Conservation (phyloP, 2,797 vertebrate genomes). For the Pangasius mekongensis region DNA sequence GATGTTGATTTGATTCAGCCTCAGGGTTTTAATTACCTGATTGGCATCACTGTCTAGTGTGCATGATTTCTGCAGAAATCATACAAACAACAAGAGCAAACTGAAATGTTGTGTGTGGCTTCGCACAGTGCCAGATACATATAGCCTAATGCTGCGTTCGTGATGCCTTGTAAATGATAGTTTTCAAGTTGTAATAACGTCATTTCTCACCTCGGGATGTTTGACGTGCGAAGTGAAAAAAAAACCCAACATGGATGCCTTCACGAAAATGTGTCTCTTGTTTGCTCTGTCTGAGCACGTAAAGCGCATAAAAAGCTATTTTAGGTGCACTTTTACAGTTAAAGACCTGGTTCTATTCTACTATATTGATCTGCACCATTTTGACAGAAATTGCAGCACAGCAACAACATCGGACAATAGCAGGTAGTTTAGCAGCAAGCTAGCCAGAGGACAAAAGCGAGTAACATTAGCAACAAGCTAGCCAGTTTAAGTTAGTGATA, state of each 20-base stretch:
- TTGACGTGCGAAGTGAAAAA: neutral
- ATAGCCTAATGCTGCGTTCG: neutral
- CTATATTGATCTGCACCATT: neutral
- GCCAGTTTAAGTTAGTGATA: neutral
- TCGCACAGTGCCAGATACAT: neutral
- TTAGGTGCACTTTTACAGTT: neutral
- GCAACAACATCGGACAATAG: neutral
- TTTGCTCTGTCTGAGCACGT: neutral
- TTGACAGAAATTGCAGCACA: neutral
- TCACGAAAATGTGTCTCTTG: neutral
- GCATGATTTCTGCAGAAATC: neutral
- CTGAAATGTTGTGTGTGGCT: neutral
- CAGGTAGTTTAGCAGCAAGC: neutral
- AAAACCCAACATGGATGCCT: neutral
- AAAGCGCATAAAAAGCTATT: neutral
- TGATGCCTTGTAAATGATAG: neutral
- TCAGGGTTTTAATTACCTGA: constrained; percentile 2
- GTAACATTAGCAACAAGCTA: neutral
- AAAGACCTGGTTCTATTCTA: neutral
- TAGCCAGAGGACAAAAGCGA: neutral
- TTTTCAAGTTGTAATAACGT: neutral
- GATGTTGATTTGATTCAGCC: constrained; percentile 15
- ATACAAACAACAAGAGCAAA: neutral
- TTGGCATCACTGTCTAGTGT: neutral
- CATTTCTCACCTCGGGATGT: neutral